Evolutionary conservation across 2,888 invertebrate genomes (phyloP), one percentile per base, ranked within the genome.

Genomic region (Arrhopalites spinosus): DNA sequence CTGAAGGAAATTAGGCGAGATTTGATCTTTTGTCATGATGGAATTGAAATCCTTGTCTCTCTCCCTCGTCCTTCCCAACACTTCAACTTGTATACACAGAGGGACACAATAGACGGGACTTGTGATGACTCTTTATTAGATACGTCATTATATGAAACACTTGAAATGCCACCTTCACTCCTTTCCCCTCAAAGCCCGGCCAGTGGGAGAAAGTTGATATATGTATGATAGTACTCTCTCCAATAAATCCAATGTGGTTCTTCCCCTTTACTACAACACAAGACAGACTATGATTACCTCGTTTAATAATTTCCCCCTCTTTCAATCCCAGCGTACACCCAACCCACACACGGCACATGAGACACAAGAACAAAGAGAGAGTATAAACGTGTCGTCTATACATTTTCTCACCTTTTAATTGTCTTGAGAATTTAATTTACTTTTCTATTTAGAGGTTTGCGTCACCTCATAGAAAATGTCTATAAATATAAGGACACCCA

Each of bases 11-110:
- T 74, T 68, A 74, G 74, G 69, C 68, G 45, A 63, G 75, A 75
- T 75, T 69, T 75, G 70, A 75, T 75, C 75, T 70, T 69, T 70
- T 71, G 71, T 64, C 64, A 70, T 70, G 75, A 50, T 29, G 70
- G 64, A 71, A 75, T 75, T 70, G 75, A 75, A 75, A 75, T 75
- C 64, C 61, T 11, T 36, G 36, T 36, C 5, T 36, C 36, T 36
- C 5, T 36, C 50, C 53, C 45, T 29, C 27, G 20, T 25, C 45
- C 27, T 50, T 47, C 25, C 13, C 69, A n/a, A 1, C 11, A 59
- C 25, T 25, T 13, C 23, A 59, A 36, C 36, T 36, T 11, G 11
- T 7, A 11, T 36, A 36, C 11, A 36, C 36, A 36, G 5, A 36
- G 11, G 36, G 5, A 36, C 36, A 59, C n/a, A 59, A 20, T 29